phyloP scores from a whole-genome alignment of 2,888 invertebrate species.

The Barypeithes pellucidus region DNA sequence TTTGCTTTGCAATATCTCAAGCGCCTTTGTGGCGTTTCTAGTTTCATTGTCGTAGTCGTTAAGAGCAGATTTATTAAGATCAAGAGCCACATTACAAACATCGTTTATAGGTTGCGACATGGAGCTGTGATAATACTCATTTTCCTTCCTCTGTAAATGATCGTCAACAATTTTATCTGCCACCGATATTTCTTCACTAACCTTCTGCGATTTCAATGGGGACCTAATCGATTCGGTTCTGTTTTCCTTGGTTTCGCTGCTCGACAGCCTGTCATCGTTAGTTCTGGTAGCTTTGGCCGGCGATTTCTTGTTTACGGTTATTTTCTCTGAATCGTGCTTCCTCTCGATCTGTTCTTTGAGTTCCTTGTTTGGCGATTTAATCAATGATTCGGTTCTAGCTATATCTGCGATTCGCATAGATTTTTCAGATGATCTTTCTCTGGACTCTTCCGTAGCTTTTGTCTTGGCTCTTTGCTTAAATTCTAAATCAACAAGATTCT shows the following conservation, averaged over 20 bases:
- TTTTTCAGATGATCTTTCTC: constrained; percentile 45
- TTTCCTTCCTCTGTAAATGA: constrained; percentile 60
- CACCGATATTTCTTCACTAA: constrained; percentile 60
- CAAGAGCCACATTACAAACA: constrained; percentile 50
- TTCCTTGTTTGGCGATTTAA: constrained; percentile 61
- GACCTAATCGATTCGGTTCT: constrained; percentile 56
- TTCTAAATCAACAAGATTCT: constrained; percentile 9
- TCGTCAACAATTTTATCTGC: constrained; percentile 66
- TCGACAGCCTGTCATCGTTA: constrained; percentile 53
- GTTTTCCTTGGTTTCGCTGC: constrained; percentile 61
- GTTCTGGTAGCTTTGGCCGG: constrained; percentile 8
- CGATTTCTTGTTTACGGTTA: constrained; percentile 26
- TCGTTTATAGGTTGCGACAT: constrained; percentile 38
- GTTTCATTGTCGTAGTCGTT: constrained; percentile 58
- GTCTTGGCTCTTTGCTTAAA: constrained; percentile 37
- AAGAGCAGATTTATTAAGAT: constrained; percentile 53
- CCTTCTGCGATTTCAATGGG: constrained; percentile 54
- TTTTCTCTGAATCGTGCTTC: constrained; percentile 56
- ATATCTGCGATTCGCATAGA: constrained; percentile 37
- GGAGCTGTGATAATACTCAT: constrained; percentile 54
- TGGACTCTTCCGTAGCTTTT: constrained; percentile 25
- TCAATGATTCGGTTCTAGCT: constrained; percentile 52
- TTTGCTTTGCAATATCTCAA: constrained; percentile 71
- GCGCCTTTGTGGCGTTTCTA: constrained; percentile 57
- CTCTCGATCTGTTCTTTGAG: constrained; percentile 58